Conservation (phyloP, 2,888 invertebrate species). For the Peribatodes rhomboidaria region DNA sequence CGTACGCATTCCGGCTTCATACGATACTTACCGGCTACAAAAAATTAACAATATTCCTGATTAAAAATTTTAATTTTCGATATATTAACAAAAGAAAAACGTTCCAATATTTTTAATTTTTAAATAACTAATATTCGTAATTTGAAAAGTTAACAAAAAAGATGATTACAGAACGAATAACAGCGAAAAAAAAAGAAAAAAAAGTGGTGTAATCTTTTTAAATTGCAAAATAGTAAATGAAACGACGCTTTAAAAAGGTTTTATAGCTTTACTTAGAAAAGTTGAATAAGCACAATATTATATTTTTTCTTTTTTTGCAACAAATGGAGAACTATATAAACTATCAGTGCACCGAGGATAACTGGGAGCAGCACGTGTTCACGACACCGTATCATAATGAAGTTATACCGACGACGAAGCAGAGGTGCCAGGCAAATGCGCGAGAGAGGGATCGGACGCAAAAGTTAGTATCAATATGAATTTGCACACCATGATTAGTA, state of each 20-base stretch:
- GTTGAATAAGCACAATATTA: background rate
- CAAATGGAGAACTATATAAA: constrained; percentile 73
- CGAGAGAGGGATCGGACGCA: constrained; percentile 93
- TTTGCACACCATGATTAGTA: no score
- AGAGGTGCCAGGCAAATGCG: constrained; percentile 93
- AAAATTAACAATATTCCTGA: background rate
- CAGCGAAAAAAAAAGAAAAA: background rate
- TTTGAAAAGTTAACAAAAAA: background rate
- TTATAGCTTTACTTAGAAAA: no score
- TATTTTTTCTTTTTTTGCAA: background rate
- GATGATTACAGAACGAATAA: background rate
- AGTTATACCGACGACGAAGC: constrained; percentile 79
- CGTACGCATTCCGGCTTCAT: constrained; percentile 68
- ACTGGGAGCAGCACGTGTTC: constrained; percentile 70
- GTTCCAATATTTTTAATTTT: no score
- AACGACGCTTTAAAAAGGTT: background rate
- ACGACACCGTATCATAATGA: constrained; percentile 63
- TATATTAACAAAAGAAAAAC: no score
- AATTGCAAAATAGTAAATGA: no score
- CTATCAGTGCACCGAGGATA: constrained; percentile 70
- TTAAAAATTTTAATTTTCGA: constrained; percentile 5
- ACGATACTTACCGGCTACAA: constrained; percentile 26
- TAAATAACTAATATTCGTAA: no score
- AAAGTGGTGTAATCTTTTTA: background rate
- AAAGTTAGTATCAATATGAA: constrained; percentile 87